A percentile compares a stretch with the other conserved stretches of the same genome.
Conservation (phyloP, 37 sponge, comb jelly and placozoan genomes). For the Ephydatia muelleri region DNA sequence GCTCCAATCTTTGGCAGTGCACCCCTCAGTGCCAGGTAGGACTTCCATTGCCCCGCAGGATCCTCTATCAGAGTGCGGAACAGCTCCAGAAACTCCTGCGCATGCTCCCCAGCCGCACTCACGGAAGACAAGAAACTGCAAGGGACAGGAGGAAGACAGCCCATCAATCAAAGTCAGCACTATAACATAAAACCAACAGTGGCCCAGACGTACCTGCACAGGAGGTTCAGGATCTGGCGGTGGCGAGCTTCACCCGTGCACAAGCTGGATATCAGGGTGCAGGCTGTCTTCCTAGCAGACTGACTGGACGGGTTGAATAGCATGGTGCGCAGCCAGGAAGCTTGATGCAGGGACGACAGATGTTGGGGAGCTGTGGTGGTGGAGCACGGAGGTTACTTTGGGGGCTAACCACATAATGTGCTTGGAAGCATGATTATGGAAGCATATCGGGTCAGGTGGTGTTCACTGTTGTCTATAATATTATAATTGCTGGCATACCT, state of each 20-base stretch:
- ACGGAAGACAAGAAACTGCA: slow-evolving; percentile 72
- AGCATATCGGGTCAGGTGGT: neutral
- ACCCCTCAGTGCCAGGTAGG: slow-evolving; percentile 75
- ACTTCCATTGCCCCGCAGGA: slow-evolving; percentile 60
- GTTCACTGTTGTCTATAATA: neutral
- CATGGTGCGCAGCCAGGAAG: slow-evolving; percentile 80
- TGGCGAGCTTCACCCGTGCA: slow-evolving; percentile 65
- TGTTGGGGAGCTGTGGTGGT: slow-evolving; percentile 23
- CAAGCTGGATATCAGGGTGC: slow-evolving; percentile 62
- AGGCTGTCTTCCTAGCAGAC: slow-evolving; percentile 63
- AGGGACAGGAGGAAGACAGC: neutral
- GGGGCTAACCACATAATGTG: neutral
- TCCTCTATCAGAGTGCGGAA: slow-evolving; percentile 53
- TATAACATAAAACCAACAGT: neutral
- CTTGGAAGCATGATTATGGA: no score
- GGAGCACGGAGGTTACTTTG: neutral
- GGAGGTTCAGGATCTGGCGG: slow-evolving; percentile 77
- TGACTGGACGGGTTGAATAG: slow-evolving; percentile 82
- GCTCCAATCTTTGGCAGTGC: slow-evolving; percentile 67
- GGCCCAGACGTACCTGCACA: slow-evolving; percentile 50
- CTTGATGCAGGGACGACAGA: slow-evolving; percentile 45
- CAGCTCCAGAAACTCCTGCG: slow-evolving; percentile 78
- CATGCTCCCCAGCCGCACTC: slow-evolving; percentile 75
- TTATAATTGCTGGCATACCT: slow-evolving; percentile 19
- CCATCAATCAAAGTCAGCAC: neutral